Percentiles rank a stretch among this genome's conserved stretches.
phyloP scores from a whole-genome alignment of 1,140 invertebrate species.

The Tetramorium parvispinum region DNA sequence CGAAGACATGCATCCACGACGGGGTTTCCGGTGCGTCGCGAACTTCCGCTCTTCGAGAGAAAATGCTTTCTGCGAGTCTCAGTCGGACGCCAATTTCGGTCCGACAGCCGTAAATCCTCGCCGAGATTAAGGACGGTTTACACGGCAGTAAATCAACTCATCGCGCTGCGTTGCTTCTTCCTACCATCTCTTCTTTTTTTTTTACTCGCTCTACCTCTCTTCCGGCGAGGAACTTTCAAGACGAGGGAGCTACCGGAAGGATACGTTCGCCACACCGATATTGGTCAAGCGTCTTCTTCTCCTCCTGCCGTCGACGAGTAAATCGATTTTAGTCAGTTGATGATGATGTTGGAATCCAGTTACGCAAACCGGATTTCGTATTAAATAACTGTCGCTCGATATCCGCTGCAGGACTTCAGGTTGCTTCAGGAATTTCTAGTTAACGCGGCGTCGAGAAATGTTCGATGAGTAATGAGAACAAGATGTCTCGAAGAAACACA shows the following conservation, averaged over 20 bases:
- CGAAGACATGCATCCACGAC: slow-evolving; percentile 21
- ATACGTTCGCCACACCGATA: slow-evolving; percentile 2
- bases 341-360: slow-evolving; percentile 81
- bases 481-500: not conserved
- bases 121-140: slow-evolving; percentile 76
- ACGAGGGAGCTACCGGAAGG: slow-evolving; percentile 23
- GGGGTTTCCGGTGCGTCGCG: not conserved
- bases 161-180: slow-evolving; percentile 60
- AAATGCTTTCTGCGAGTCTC: slow-evolving; percentile 27
- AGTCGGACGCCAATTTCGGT: slow-evolving; percentile 67
- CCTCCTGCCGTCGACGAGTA: slow-evolving; percentile 53
- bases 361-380: slow-evolving; percentile 82
- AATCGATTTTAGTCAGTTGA: slow-evolving; percentile 77
- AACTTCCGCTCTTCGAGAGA: slow-evolving; percentile 19
- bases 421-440: slow-evolving; percentile 38
- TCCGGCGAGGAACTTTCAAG: slow-evolving; percentile 18
- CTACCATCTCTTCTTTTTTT: slow-evolving; percentile 32
- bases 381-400: slow-evolving; percentile 80
- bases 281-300: slow-evolving; percentile 10
- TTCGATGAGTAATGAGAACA: slow-evolving; percentile 10
- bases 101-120: slow-evolving; percentile 72
- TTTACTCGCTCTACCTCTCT: not conserved
- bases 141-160: slow-evolving; percentile 75
- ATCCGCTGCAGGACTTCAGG: slow-evolving; percentile 7
- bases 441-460: slow-evolving; percentile 13